Base-by-base conservation (phyloP, 1,140 invertebrate genomes). In the Brachionus angularis region DNA sequence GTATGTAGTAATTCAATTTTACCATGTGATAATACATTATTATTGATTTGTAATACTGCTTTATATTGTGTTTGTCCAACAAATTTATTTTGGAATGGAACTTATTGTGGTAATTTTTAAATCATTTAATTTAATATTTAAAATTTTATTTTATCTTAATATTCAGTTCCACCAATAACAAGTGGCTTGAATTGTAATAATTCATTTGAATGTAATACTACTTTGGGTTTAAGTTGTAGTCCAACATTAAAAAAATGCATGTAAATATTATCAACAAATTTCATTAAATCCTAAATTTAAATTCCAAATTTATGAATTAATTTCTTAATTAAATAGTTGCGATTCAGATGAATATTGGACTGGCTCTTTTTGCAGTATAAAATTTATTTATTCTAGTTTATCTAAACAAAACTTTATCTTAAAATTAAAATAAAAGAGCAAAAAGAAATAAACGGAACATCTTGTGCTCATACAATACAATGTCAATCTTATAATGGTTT, bases 401-500 rank as follows among this genome's bases (percentile, higher is more conserved):
- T n/a, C n/a, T n/a, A n/a, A n/a, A n/a, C n/a, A n/a, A n/a, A n/a
- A n/a, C n/a, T n/a, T n/a, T n/a, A n/a, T n/a, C n/a, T n/a, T n/a
- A n/a, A n/a, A n/a, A n/a, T n/a, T n/a, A n/a, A n/a, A 10, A 10
- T 16, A 42, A 42, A 10, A 42, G 39, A 42, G 39, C 10, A 10
- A 3, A 64, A 42, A 33, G 39, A 46, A 44, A 64, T 64, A 14
- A 64, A 64, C 42, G 61, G 61, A 0, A 64, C 61, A n/a, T 44
- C 23, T 21, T 64, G 61, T 47, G 42, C 61, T 8, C 39, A 64
- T 16, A 16, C 39, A 5, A 4, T 64, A 8, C 61, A 64, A 44
- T 64, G 61, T 64, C 61, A 64, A 47, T 29, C 61, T 29, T 18
- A 64, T n/a, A 64, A 47, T 44, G 39, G 39, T 7, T 36, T 64